Evolutionary conservation across 2,113 vertebrate genomes (phyloP).

Genomic region (Pionites leucogaster): DNA sequence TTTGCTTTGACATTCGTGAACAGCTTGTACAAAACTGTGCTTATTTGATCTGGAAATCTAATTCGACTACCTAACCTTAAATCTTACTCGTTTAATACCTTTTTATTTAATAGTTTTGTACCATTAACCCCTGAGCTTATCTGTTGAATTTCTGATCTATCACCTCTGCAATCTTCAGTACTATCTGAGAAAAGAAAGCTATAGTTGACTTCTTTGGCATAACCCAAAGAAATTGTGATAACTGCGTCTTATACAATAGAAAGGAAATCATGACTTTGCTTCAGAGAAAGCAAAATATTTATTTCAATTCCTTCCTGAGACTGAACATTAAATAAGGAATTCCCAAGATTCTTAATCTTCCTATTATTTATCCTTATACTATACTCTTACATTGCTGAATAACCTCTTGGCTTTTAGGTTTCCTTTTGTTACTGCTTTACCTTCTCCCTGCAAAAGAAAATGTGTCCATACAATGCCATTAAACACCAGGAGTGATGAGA

Average conservation of each 20-base stretch:
- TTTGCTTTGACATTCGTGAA: not conserved
- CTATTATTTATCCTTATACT: not conserved
- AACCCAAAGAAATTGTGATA: not conserved
- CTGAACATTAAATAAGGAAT: not conserved
- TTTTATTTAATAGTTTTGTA: not conserved
- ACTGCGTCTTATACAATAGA: not conserved
- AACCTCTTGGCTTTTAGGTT: not conserved
- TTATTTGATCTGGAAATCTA: constrained; percentile 14
- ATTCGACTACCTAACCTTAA: not conserved
- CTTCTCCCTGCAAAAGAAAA: not conserved
- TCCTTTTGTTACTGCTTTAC: not conserved
- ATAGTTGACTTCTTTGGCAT: not conserved
- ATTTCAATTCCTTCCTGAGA: not conserved
- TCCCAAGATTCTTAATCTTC: not conserved
- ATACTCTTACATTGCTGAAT: not conserved
- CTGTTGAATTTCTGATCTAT: not conserved
- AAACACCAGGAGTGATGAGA: constrained; percentile 4
- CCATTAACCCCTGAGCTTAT: not conserved
- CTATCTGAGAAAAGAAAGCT: not conserved
- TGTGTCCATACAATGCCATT: not conserved
- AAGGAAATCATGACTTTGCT: not conserved
- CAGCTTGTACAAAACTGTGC: not conserved
- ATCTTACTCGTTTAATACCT: not conserved
- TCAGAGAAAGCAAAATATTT: constrained; percentile 1
- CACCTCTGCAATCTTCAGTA: not conserved